Base-by-base conservation (phyloP, 2,113 vertebrate species). In the Tympanuchus pallidicinctus region DNA sequence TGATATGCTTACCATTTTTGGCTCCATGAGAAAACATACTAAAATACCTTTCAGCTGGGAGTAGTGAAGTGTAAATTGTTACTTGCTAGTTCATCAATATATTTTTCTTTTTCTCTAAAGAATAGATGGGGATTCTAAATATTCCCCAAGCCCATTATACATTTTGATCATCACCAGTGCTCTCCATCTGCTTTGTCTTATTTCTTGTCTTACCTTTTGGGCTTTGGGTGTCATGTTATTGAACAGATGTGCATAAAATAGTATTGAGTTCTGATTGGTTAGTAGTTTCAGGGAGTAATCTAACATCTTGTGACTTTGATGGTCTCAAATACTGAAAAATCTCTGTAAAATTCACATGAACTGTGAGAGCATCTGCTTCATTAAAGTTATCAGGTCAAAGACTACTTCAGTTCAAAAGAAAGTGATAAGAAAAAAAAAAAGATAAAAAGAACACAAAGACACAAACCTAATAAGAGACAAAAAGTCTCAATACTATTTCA, bases 111-210 rank as follows among this genome's bases (percentile, higher is more conserved):
- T 54, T 91, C 19, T 8, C 1, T 73, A 18, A 92, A 69, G 56
- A 88, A 50, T 40, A 5, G 34, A 16, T 88, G 15, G 25, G 18
- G 47, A 83, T 79, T 92, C 16, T 45, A 93, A 89, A 77, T 94
- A 81, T 74, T 76, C 77, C n/a, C 66, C 48, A 82, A 86, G 6
- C 25, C 54, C 30, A 93, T 91, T 95, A 81, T 77, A 81, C 28
- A 45, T 88, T 96, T n/a, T 94, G 52, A 85, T 82, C 50, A 60
- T 42, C 67, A 89, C 21, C 11, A 52, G 7, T 17, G 25, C 16
- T 90, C 74, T 30, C 84, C 82, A 93, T 95, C 86, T 76, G 65
- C 38, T 96, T 94, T 40, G 17, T 36, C 81, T 27, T 67, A 89
- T 96, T 91, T 92, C 48, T 80, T 88, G 22, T 32, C 25, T 40